These are phyloP conservation scores for Lutjanus campechanus DNA, from an alignment of 2,797 vertebrate genomes.

Conservation along the genomic window DNA sequence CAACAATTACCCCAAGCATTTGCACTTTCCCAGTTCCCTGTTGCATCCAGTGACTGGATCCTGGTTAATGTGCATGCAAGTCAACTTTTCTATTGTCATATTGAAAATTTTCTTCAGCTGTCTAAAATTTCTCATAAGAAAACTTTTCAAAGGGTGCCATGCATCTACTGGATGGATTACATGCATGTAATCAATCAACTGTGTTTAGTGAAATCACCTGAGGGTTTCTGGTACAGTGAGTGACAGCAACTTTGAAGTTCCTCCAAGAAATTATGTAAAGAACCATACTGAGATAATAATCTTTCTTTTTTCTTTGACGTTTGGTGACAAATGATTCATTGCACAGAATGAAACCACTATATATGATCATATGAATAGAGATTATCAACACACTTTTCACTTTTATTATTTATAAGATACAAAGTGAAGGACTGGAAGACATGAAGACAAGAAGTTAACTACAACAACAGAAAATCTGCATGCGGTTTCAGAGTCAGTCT, in stretches of 20 bases:
- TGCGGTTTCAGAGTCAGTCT: not conserved
- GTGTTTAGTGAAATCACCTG: not conserved
- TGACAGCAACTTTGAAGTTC: not conserved
- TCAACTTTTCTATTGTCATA: not conserved
- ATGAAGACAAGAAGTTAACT: not conserved
- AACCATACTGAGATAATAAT: not conserved
- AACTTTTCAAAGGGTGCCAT: too few species aligned
- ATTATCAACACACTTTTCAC: not conserved
- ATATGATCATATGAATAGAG: not conserved
- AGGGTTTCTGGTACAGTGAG: not conserved
- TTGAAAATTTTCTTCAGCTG: not conserved
- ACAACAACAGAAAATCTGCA: not conserved
- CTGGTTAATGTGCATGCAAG: not conserved
- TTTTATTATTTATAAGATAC: not conserved
- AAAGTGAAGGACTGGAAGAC: not conserved
- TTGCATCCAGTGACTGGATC: not conserved
- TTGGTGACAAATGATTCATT: not conserved
- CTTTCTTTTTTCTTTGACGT: not conserved
- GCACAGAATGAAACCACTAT: not conserved
- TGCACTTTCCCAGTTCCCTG: too few species aligned
- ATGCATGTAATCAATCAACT: not conserved
- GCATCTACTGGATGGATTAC: not conserved
- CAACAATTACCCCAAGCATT: not conserved
- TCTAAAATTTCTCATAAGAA: not conserved
- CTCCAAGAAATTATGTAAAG: not conserved